Base-by-base conservation (phyloP, 1,140 invertebrate species). In the Drosophila elegans region DNA sequence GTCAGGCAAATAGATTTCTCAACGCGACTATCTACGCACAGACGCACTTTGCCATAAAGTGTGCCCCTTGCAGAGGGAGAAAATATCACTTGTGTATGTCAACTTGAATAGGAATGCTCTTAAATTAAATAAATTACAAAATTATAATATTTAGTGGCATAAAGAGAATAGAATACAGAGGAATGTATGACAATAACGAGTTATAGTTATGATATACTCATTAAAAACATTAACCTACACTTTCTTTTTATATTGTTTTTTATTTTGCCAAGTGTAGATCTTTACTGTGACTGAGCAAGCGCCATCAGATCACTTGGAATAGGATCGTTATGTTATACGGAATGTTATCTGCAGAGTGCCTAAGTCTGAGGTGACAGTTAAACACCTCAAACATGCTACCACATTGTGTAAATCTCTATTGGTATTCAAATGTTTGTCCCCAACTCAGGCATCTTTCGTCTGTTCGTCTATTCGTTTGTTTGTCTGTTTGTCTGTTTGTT, bases 311-410 rank as follows among this genome's bases (percentile, higher is more conserved):
- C 7, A 9, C 3, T 3, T 38, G 41, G 63, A 67, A 64, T 66
- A 38, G 41, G 54, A 66, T 68, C 61, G 49, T 21, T 34, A 34
- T 63, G 45, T 29, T 27, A 44, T 64, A 12, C 16, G 29, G 11
- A 32, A 27, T 38, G 53, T 48, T 80, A 77, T 80, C 81, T 55
- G 55, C 39, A 29, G 68, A 62, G 79, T 76, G 69, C 77, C 67
- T 85, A 84, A 84, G 81, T 85, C 81, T 85, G 83, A 84, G 81
- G 81, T 84, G 81, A 84, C 81, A 84, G 81, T 84, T 80, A 85
- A 84, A 84, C 81, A 84, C 81, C 81, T 84, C 63, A 85, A 78
- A 85, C 76, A 78, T 78, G 81, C 81, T 84, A 84, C 81, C 81
- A 69, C 77, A 85, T 84, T 84, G 62, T 62, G 80, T 74, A 53